These are phyloP conservation scores for Agonopterix alstromeriana DNA, from an alignment of 2,888 invertebrate species.

Conservation along the genomic window DNA sequence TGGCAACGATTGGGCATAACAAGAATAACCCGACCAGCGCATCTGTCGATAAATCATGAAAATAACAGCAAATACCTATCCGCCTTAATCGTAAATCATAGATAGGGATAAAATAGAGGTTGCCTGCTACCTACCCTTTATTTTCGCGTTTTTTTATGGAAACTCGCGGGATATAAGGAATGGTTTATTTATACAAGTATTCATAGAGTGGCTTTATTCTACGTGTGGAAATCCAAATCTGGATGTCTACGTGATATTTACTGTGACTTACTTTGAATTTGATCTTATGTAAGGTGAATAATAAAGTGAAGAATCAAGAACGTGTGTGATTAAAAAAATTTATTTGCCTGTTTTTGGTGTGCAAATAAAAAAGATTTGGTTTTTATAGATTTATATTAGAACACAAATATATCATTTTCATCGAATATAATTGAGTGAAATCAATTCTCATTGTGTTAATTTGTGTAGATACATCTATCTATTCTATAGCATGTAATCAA, in stretches of 20 bases:
- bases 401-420: too few species aligned
- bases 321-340: too few species aligned
- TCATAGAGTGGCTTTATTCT: conserved; percentile 45
- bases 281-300: too few species aligned
- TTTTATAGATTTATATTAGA: not conserved
- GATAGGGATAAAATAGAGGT: conserved; percentile 45
- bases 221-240: conserved; percentile 9
- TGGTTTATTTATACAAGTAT: conserved; percentile 69
- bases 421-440: too few species aligned
- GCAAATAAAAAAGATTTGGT: not conserved
- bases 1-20: not conserved
- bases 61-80: conserved; percentile 46
- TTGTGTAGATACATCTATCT: too few species aligned
- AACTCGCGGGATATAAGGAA: conserved; percentile 47
- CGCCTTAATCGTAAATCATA: conserved; percentile 54
- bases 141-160: conserved; percentile 58
- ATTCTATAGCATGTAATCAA: too few species aligned
- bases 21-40: conserved; percentile 12
- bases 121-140: conserved; percentile 41
- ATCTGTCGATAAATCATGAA: conserved; percentile 33
- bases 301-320: too few species aligned
- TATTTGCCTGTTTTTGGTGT: too few species aligned
- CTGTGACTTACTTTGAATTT: conserved; percentile 1
- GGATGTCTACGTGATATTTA: conserved; percentile 8
- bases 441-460: too few species aligned